phyloP scores from a whole-genome alignment of 2,113 vertebrate genomes.

The Oryzias javanicus region DNA sequence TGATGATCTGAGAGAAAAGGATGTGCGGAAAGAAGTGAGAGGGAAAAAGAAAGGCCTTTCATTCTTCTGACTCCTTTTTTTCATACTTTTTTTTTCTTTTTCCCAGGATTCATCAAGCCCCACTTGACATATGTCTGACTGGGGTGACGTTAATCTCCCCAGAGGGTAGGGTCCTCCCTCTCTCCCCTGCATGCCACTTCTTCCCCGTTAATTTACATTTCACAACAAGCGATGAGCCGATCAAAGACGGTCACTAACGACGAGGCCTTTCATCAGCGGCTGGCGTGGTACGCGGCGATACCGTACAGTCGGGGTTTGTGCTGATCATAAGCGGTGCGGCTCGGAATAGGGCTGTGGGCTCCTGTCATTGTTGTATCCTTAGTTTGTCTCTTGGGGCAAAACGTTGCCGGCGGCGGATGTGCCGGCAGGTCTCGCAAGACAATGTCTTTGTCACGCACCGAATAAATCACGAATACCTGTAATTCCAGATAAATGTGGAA shows the following conservation, averaged over 20 bases:
- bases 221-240: constrained; percentile 76
- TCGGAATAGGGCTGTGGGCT: constrained; percentile 56
- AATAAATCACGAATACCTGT: constrained; percentile 50
- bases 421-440: constrained; percentile 63
- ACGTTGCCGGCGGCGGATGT: constrained; percentile 63
- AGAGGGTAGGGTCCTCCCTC: constrained; percentile 69
- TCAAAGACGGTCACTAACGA: constrained; percentile 76
- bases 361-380: constrained; percentile 69
- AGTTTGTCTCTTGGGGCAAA: constrained; percentile 72
- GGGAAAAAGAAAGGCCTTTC: constrained; percentile 69
- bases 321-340: constrained; percentile 70
- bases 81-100: constrained; percentile 60
- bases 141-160: constrained; percentile 75
- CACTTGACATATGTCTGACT: constrained; percentile 79
- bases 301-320: constrained; percentile 58
- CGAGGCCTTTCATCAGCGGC: constrained; percentile 72
- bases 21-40: constrained; percentile 68
- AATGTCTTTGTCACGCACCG: constrained; percentile 67
- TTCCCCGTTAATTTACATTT: constrained; percentile 77
- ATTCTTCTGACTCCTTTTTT: constrained; percentile 63
- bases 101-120: constrained; percentile 77
- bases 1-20: constrained; percentile 78
- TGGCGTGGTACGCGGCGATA: constrained; percentile 60
- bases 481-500: constrained; percentile 23
- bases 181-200: constrained; percentile 61